A percentile compares a stretch with the other conserved stretches of the same genome.
These are phyloP conservation scores for Lasioglossum figueresi DNA, from an alignment of 2,888 invertebrate species.

Conservation along the genomic window DNA sequence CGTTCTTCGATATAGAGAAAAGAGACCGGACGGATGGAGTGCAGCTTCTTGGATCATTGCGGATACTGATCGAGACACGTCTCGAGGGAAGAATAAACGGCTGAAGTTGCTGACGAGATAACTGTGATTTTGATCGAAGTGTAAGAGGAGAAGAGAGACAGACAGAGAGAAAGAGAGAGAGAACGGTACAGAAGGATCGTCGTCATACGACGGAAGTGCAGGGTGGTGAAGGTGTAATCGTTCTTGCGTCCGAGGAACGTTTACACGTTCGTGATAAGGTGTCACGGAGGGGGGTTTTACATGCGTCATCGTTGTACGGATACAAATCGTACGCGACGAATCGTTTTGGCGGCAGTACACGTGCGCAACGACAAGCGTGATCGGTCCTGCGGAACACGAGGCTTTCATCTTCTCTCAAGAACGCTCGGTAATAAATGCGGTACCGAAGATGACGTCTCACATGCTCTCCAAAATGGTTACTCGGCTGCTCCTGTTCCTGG, in stretches of 20 bases:
- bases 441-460: slow-evolving; percentile 63
- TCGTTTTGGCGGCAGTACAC: slow-evolving; percentile 68
- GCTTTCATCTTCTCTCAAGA: slow-evolving; percentile 48
- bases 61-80: background rate
- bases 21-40: background rate
- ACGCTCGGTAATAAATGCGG: slow-evolving; percentile 71
- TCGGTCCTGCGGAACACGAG: slow-evolving; percentile 46
- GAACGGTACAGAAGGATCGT: background rate
- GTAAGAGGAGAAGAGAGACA: background rate
- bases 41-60: background rate
- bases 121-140: background rate
- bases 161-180: background rate
- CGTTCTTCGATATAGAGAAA: slow-evolving; percentile 42
- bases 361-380: slow-evolving; percentile 61
- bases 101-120: background rate
- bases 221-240: slow-evolving; percentile 38
- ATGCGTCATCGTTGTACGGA: slow-evolving; percentile 70
- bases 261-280: slow-evolving; percentile 48
- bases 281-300: slow-evolving; percentile 63
- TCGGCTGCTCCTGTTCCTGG: slow-evolving; percentile 65
- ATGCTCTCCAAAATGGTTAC: slow-evolving; percentile 74
- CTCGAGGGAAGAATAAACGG: background rate
- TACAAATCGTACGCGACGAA: slow-evolving; percentile 70
- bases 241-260: slow-evolving; percentile 27
- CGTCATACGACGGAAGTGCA: slow-evolving; percentile 13